These are phyloP conservation scores for Pogonognathellus flavescens DNA, from an alignment of 1,140 invertebrate genomes.

Conservation along the genomic window DNA sequence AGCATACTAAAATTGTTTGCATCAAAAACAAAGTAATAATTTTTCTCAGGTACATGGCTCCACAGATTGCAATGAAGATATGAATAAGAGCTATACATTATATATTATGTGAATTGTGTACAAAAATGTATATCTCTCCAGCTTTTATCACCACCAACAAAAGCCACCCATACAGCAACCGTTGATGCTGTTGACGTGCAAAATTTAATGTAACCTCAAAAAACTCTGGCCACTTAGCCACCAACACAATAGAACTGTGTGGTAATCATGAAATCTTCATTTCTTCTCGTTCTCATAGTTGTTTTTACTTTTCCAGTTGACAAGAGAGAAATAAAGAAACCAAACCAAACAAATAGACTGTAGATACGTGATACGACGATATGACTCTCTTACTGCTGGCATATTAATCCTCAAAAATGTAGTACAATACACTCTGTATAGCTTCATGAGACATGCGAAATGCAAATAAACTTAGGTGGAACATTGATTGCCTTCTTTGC, in stretches of 20 bases:
- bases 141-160: not conserved
- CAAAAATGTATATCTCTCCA: not conserved
- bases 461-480: not conserved
- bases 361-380: not conserved
- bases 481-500: not conserved
- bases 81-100: constrained; percentile 5
- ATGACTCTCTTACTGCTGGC: not conserved
- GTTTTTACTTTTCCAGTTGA: constrained; percentile 6
- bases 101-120: not conserved
- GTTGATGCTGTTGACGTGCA: not conserved
- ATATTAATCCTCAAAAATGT: not conserved
- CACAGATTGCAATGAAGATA: not conserved
- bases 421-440: not conserved
- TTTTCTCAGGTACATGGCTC: not conserved
- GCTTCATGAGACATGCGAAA: constrained; percentile 23
- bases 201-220: not conserved
- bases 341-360: not conserved
- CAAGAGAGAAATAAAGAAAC: constrained; percentile 6
- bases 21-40: not conserved
- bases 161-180: constrained; percentile 14
- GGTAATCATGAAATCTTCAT: constrained; percentile 13
- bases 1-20: too few species aligned
- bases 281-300: constrained; percentile 22
- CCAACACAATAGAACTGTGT: not conserved
- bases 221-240: too few species aligned